A percentile compares a stretch with the other conserved stretches of the same genome.
These are phyloP conservation scores for Sciurus niger DNA, from an alignment of 2,113 vertebrate species.

Conservation along the genomic window DNA sequence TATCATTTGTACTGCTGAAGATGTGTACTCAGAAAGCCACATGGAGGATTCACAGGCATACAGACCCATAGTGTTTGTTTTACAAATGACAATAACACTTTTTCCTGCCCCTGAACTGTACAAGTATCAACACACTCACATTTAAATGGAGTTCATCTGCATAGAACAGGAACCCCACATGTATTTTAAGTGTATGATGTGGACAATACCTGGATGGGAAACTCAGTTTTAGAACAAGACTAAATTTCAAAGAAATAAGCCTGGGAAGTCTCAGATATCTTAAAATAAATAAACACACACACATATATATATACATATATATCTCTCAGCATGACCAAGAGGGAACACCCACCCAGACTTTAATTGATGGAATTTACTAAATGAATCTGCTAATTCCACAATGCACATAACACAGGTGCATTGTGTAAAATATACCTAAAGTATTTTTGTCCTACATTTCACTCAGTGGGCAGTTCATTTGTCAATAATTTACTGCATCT, in stretches of 20 bases:
- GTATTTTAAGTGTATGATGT: neutral
- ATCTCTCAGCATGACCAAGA: neutral
- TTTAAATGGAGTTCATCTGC: neutral
- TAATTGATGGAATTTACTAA: slow-evolving; percentile 36
- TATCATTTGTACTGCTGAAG: neutral
- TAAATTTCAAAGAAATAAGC: slow-evolving; percentile 43
- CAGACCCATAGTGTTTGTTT: neutral
- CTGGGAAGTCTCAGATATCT: neutral
- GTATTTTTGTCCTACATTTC: slow-evolving; percentile 14
- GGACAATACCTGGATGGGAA: neutral
- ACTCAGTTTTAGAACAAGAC: neutral
- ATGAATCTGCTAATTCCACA: neutral
- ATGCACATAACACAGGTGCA: neutral
- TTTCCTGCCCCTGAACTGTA: neutral
- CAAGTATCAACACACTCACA: neutral
- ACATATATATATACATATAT: too few relatives aligned
- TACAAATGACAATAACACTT: neutral
- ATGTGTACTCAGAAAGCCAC: neutral
- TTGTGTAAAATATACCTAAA: neutral
- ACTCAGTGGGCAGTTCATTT: slow-evolving; percentile 47
- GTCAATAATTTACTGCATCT: slow-evolving; percentile 73
- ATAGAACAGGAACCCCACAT: neutral
- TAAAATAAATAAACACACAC: too few relatives aligned
- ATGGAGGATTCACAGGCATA: neutral
- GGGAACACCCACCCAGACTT: neutral